Evolutionary conservation across 2,113 vertebrate species (phyloP).

Genomic region (Pelodiscus sinensis): DNA sequence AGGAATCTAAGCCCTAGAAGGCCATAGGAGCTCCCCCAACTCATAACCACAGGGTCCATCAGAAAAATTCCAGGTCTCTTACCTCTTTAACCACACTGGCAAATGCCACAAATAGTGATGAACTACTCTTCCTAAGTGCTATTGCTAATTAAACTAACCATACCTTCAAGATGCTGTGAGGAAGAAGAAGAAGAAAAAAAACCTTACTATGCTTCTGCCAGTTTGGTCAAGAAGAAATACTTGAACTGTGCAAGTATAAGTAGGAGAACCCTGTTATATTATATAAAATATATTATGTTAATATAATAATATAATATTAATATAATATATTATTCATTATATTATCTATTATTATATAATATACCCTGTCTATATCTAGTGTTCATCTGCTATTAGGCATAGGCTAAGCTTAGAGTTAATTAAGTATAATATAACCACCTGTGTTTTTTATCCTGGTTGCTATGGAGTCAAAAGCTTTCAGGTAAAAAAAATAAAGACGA

Average conservation of each 20-base stretch:
- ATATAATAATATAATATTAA: too few relatives aligned
- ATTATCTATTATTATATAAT: slow-evolving; percentile 68
- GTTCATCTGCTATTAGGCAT: slow-evolving; percentile 65
- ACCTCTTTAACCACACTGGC: not conserved
- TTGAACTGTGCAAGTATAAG: slow-evolving; percentile 62
- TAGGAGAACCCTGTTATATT: too few relatives aligned
- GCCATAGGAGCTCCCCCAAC: not conserved
- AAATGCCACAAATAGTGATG: not conserved
- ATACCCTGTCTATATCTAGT: slow-evolving; percentile 58
- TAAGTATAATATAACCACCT: slow-evolving; percentile 56
- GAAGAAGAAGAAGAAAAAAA: not conserved
- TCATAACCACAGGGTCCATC: not conserved
- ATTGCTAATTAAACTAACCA: not conserved
- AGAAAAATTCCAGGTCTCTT: not conserved
- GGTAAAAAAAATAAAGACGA: slow-evolving; percentile 44
- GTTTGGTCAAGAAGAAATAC: not conserved
- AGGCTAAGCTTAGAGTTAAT: slow-evolving; percentile 70
- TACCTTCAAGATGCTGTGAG: not conserved
- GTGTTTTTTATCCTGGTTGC: slow-evolving; percentile 48
- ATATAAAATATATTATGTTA: too few relatives aligned
- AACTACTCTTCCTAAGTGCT: not conserved
- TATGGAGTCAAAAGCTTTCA: slow-evolving; percentile 29
- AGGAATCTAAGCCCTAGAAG: not conserved
- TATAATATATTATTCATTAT: too few relatives aligned
- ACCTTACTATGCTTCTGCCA: not conserved